Percentiles rank a stretch among this genome's conserved stretches.
Evolutionary conservation across 2,888 invertebrate genomes (phyloP).

Genomic region (Synergus japonicus): DNA sequence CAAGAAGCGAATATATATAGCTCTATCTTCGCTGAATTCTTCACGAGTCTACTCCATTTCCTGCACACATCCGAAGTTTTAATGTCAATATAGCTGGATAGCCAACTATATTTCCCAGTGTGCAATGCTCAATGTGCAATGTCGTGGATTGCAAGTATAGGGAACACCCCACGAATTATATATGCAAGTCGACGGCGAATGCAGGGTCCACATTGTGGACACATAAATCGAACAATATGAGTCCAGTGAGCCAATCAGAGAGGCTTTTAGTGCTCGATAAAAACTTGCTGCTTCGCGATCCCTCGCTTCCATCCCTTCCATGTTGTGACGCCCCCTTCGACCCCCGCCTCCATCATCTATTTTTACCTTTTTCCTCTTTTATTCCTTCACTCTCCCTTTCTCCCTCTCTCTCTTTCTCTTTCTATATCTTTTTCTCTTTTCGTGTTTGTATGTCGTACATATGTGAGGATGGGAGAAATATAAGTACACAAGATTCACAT

Average conservation of each 20-base stretch:
- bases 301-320: conserved; percentile 43
- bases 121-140: background rate
- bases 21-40: conserved; percentile 20
- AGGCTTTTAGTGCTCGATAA: conserved; percentile 54
- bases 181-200: conserved; percentile 50
- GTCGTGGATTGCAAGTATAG: conserved; percentile 11
- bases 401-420: background rate
- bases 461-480: background rate
- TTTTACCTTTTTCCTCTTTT: conserved; percentile 26
- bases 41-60: conserved; percentile 16
- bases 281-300: conserved; percentile 49
- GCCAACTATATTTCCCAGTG: background rate
- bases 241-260: conserved; percentile 52
- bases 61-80: conserved; percentile 22
- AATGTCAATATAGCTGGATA: conserved; percentile 20
- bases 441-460: conserved; percentile 1
- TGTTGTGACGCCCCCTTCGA: conserved; percentile 39
- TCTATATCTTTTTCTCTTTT: background rate
- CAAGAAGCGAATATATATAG: conserved; percentile 38
- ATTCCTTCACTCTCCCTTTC: background rate
- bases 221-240: conserved; percentile 57
- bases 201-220: conserved; percentile 49
- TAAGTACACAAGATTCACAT: conserved; percentile 27
- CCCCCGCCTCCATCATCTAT: conserved; percentile 34
- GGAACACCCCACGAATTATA: conserved; percentile 53